These are phyloP conservation scores for Alca torda DNA, from an alignment of 2,797 vertebrate species.

Conservation along the genomic window DNA sequence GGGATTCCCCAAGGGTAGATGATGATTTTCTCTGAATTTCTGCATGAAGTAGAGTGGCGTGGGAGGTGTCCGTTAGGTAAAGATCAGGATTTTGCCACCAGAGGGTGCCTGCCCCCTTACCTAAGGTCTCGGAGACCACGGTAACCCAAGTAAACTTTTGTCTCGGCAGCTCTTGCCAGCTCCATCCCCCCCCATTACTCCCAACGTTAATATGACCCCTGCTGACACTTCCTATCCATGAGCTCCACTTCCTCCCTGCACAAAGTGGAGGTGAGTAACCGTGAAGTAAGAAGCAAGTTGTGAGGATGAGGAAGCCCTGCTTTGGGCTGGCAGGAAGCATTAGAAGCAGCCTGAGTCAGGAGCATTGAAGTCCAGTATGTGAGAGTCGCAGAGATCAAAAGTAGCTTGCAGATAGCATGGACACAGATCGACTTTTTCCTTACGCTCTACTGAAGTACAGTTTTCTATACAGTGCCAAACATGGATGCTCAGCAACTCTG, in stretches of 20 bases:
- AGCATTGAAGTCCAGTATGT: neutral
- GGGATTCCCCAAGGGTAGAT: neutral
- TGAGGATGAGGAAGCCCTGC: neutral
- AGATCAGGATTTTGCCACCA: constrained; percentile 14
- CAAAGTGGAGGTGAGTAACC: neutral
- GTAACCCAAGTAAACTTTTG: neutral
- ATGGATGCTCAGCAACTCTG: neutral
- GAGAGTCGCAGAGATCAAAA: neutral
- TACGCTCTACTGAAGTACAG: neutral
- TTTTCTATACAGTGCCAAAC: neutral
- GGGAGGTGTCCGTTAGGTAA: neutral
- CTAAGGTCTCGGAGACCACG: rapidly evolving
- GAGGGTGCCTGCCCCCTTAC: neutral
- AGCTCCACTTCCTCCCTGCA: neutral
- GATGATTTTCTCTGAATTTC: neutral
- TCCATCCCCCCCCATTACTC: neutral
- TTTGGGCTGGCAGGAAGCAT: neutral
- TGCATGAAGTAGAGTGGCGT: neutral
- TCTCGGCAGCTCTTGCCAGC: neutral
- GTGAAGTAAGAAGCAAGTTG: neutral
- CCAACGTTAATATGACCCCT: neutral
- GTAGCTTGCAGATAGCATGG: neutral
- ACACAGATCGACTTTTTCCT: neutral
- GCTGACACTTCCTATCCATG: neutral
- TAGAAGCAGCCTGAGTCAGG: neutral